Conservation (phyloP, 2,797 vertebrate species). For the Lacerta agilis region DNA sequence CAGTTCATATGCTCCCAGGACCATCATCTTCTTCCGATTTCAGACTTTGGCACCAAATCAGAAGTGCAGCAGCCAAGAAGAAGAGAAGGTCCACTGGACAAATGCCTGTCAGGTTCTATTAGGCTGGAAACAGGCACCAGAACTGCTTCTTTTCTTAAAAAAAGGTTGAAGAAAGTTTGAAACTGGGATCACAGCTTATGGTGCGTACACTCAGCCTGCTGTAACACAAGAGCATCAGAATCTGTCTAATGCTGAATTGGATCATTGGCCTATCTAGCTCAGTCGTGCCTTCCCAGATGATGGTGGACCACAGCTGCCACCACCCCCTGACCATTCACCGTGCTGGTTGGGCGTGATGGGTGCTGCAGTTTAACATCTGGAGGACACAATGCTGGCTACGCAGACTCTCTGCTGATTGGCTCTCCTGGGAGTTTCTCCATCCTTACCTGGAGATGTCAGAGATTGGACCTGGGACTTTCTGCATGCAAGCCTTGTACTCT, state of each 20-base stretch:
- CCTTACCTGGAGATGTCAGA: no score
- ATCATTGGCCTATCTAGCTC: background rate
- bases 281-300: background rate
- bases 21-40: background rate
- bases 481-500: background rate
- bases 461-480: no score
- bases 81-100: background rate
- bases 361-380: background rate
- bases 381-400: background rate
- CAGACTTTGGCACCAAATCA: background rate
- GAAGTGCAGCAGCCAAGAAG: background rate
- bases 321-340: background rate
- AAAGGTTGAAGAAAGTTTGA: background rate
- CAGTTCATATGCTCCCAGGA: background rate
- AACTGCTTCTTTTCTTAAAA: background rate
- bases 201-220: no score
- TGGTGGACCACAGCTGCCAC: background rate
- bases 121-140: no score
- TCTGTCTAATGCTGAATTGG: background rate
- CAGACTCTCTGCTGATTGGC: no score
- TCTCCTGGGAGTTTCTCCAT: no score
- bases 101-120: background rate
- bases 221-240: background rate
- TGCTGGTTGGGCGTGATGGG: background rate
- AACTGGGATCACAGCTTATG: background rate